Base-by-base conservation (phyloP, 1,140 invertebrate species). In the Nautilus pompilius region DNA sequence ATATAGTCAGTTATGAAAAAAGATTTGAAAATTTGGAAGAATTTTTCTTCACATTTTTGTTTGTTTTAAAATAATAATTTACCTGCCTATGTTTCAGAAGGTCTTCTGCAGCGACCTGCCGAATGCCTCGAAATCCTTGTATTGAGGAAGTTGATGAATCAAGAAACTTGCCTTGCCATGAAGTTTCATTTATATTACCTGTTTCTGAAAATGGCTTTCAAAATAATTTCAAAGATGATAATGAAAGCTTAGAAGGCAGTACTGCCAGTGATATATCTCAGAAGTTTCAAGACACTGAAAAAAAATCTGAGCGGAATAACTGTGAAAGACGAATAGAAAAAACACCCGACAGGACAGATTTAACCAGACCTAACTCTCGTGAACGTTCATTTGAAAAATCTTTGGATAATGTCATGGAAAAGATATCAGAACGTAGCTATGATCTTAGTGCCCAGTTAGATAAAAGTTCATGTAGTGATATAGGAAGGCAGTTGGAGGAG, bases 371-470 rank as follows among this genome's bases (percentile, higher is more conserved):
- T 53, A 60, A 65, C 49, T 55, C 66, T 13, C 63, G 69, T n/a
- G 72, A 74, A 48, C 36, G 65, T 17, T 69, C 72, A 13, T 77
- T 77, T 70, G 75, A 77, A 57, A 67, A 68, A 49, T 77, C 75
- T 5, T 36, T 77, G 34, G 72, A 77, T 30, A 72, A 72, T 61
- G 74, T 77, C 49, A 63, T 77, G 60, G 74, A 78, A 58, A 75
- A 72, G 53, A 76, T 71, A 54, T 76, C 74, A 10, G 76, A 76
- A 53, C 75, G 73, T 32, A 75, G 74, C 0, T 53, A 71, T 22
- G 74, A 78, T 66, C 60, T 76, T 8, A 71, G 64, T 49, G 58
- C 72, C 24, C 74, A 76, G 22, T 69, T 63, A 5, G 71, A 70
- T 68, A 76, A 67, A 62, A 68, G 68, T 3, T 59, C 64, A 1